Evolutionary conservation across 2,113 vertebrate genomes (phyloP).

Genomic region (Triplophysa tibetana): DNA sequence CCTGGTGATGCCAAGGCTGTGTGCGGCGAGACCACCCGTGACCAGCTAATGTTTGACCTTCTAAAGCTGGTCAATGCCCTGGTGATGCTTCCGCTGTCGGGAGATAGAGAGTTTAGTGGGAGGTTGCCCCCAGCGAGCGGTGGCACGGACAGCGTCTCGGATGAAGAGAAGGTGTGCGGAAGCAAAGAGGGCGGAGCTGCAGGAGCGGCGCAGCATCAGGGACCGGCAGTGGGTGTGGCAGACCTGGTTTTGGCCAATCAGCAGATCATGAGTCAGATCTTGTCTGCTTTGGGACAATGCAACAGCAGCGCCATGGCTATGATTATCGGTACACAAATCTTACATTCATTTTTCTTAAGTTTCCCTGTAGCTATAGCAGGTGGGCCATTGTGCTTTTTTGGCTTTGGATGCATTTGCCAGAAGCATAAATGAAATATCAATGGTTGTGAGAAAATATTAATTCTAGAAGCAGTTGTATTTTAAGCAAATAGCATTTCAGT

Average conservation of each 20-base stretch:
- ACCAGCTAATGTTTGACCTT: slow-evolving; percentile 98
- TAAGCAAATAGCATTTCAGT: too few relatives aligned
- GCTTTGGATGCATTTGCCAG: too few relatives aligned
- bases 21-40: slow-evolving; percentile 94
- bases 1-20: slow-evolving; percentile 98
- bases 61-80: slow-evolving; percentile 94
- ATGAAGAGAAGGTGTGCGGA: slow-evolving; percentile 97
- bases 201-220: slow-evolving; percentile 76
- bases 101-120: slow-evolving; percentile 92
- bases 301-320: slow-evolving; percentile 99
- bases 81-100: slow-evolving; percentile 92
- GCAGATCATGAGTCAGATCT: slow-evolving; percentile 98
- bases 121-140: slow-evolving; percentile 80
- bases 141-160: slow-evolving; percentile 89
- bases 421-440: too few relatives aligned
- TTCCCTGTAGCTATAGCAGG: neutral
- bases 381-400: neutral
- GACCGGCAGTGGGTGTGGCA: slow-evolving; percentile 86
- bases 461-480: too few relatives aligned
- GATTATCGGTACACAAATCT: slow-evolving; percentile 86
- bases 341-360: neutral
- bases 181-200: slow-evolving; percentile 83
- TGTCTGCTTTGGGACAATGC: slow-evolving; percentile 95
- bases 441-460: too few relatives aligned
- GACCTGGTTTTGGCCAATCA: slow-evolving; percentile 97